Conservation (phyloP, 2,113 vertebrate genomes). For the Marcusenius ussheri region DNA sequence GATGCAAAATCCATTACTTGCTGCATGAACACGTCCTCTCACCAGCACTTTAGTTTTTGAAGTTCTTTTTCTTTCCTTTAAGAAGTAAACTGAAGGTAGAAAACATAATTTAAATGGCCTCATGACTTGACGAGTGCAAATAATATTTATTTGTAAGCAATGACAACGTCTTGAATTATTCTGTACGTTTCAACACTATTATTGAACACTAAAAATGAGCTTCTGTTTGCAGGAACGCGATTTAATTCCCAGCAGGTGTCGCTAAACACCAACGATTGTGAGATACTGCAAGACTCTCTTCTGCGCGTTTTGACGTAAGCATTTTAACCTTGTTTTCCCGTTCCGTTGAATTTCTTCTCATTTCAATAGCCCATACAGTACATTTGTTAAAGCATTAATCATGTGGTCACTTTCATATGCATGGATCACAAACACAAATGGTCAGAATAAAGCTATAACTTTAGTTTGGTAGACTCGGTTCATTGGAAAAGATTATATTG, state of each 20-base stretch:
- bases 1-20: not conserved
- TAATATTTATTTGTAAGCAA: not conserved
- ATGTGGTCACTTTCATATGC: not conserved
- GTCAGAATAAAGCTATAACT: not conserved
- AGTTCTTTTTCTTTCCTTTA: not conserved
- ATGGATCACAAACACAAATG: not conserved
- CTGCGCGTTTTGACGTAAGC: not conserved
- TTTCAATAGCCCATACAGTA: not conserved
- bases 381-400: not conserved
- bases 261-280: constrained; percentile 36
- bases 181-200: not conserved
- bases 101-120: not conserved
- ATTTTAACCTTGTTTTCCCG: not conserved
- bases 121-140: not conserved
- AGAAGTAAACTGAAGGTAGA: not conserved
- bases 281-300: too few species aligned
- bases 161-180: not conserved
- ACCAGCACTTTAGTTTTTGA: not conserved
- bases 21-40: not conserved
- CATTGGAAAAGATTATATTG: not conserved
- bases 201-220: not conserved
- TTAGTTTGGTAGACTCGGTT: not conserved
- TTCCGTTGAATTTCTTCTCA: not conserved
- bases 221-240: not conserved
- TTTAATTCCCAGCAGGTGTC: constrained; percentile 32